Percentiles rank a stretch among this genome's conserved stretches.
Evolutionary conservation across 2,888 invertebrate species (phyloP).

Genomic region (Hirtodrosophila cameraria): DNA sequence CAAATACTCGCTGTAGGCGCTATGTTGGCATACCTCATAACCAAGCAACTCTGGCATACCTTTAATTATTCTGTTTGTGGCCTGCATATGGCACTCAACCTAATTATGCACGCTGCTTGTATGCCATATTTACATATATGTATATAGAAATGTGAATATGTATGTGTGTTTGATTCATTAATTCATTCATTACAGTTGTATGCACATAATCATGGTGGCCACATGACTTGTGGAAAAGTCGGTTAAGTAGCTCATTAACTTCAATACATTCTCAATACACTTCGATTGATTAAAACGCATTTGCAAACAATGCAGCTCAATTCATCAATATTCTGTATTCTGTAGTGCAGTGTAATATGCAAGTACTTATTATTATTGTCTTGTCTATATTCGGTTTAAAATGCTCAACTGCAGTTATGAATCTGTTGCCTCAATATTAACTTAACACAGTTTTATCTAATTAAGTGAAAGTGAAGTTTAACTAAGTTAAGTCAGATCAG

Average conservation of each 20-base stretch:
- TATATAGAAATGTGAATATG: slow-evolving; percentile 2
- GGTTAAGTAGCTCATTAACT: slow-evolving; percentile 71
- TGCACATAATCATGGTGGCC: slow-evolving; percentile 18
- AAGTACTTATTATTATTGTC: neutral
- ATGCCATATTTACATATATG: neutral
- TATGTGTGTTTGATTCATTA: neutral
- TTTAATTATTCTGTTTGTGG: slow-evolving; percentile 48
- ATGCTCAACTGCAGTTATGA: too few species aligned
- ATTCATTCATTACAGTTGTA: slow-evolving; percentile 13
- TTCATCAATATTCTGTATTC: neutral
- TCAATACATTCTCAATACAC: slow-evolving; percentile 36
- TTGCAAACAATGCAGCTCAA: slow-evolving; percentile 29
- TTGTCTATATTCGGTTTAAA: too few species aligned
- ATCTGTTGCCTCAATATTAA: too few species aligned
- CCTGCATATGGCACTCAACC: slow-evolving; percentile 56
- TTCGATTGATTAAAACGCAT: slow-evolving; percentile 41
- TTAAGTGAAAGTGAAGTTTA: too few species aligned
- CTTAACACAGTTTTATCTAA: too few species aligned
- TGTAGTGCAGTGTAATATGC: neutral
- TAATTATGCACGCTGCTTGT: slow-evolving; percentile 45
- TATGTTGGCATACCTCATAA: slow-evolving; percentile 10
- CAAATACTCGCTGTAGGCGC: neutral
- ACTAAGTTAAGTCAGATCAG: too few species aligned
- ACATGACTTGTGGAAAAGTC: slow-evolving; percentile 34
- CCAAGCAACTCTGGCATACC: slow-evolving; percentile 18